Evolutionary conservation across 2,888 invertebrate genomes (phyloP), one percentile per base, ranked within the genome.

Genomic region (Seira musarum): DNA sequence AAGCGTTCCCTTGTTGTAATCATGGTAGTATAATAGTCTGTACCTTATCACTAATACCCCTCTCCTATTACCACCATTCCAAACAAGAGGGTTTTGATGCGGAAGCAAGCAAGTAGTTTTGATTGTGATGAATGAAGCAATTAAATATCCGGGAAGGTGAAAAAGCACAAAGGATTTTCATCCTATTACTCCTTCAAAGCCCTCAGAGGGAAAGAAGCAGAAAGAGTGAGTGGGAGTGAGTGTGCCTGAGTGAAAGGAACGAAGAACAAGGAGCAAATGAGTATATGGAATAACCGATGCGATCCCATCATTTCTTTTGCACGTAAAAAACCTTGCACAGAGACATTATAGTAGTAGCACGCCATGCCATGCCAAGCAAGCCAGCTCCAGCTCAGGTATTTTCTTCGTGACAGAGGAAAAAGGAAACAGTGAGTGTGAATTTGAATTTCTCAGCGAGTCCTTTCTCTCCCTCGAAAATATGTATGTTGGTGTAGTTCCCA

Each of bases 61-160:
- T n/a, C 57, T 13, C 35, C 77, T 63, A 77, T 77, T 77, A 70
- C 13, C 22, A 64, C 64, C 25, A 70, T 65, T 77, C 66, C 66
- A 66, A 66, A 73, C 30, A 57, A 17, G 60, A 60, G 17, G 6
- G 68, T 49, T 75, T 77, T 77, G 77, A 70, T 77, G 63, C 65
- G 78, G 71, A 78, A 71, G 66, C 71, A 78, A 67, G 49, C 66
- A 66, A 71, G 71, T 71, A 78, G 71, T 66, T 77, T 70, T 78
- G 78, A 78, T 78, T 78, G 78, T 78, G 78, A 78, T 78, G 78
- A 78, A 78, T 78, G 78, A 78, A 78, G 78, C 78, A 78, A 78
- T 78, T 78, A 78, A 78, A 78, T 78, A 78, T 78, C 71, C 71
- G 66, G 71, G 78, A 78, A 78, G 78, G 78, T 78, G 78, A 78